Percentiles rank a stretch among this genome's conserved stretches.
phyloP scores from a whole-genome alignment of 2,113 vertebrate species.

The Actenoides lindsayi region DNA sequence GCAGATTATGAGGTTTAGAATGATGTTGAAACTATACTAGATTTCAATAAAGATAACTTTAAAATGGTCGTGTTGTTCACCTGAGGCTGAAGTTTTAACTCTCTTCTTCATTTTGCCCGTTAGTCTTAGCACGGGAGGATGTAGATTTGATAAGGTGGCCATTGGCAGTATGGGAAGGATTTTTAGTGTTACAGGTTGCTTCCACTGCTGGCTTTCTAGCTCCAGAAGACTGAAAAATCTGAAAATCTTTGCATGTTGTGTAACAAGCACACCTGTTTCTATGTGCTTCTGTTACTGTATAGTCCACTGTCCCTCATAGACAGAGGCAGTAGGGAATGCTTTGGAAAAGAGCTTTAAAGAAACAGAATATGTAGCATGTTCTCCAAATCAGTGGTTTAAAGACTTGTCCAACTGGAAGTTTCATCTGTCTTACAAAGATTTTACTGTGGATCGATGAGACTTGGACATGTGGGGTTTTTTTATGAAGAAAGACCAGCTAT shows the following conservation, averaged over 20 bases:
- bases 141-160: neutral
- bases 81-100: neutral
- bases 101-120: neutral
- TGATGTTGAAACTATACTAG: neutral
- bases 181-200: fast-evolving
- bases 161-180: neutral
- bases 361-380: neutral
- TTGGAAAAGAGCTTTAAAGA: neutral
- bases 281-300: neutral
- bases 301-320: neutral
- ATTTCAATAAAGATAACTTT: neutral
- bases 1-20: neutral
- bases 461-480: neutral
- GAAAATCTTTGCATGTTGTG: neutral
- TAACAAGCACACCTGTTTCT: neutral
- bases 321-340: neutral
- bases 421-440: neutral
- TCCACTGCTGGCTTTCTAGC: neutral
- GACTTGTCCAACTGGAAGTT: neutral
- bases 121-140: neutral
- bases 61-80: neutral
- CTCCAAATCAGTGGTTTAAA: neutral
- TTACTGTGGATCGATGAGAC: neutral
- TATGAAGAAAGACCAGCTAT: neutral
- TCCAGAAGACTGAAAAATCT: neutral